Base-by-base conservation (phyloP, 2,113 vertebrate genomes). In the Dascyllus trimaculatus region DNA sequence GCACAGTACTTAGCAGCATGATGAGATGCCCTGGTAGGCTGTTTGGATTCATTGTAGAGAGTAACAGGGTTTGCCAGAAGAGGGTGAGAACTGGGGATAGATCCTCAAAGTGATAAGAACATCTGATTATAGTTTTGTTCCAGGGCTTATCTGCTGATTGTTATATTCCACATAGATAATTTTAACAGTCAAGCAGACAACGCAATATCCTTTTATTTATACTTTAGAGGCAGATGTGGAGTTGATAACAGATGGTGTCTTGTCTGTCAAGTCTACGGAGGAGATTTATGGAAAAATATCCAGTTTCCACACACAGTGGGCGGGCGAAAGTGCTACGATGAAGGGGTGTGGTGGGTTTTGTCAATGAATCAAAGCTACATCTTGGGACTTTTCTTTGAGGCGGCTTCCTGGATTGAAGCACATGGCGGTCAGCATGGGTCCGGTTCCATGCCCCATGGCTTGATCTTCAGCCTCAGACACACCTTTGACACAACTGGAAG, bases 1-100 rank as follows among this genome's bases (percentile, higher is more conserved):
- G 82, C 65, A 96, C 77, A 49, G 95, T 95, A 86, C 96, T 94
- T 78, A 99, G 92, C 75, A 97, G 90, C 83, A 97, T 85, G 88
- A 95, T 93, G 82, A 95, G 90, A 92, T 94, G 95, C 80, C 96
- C 88, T 85, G 93, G 93, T 81, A 95, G 93, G 89, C 90, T 94
- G 71, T 93, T n/a, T 0, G 96, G 94, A 92, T 94, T 94, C 82
- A 96, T 89, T 26, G 90, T 94, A 85, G 95, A 94, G 68, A 94
- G 89, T 92, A 94, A 71, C 40, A 69, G 57, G 80, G 74, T 35
- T 60, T 13, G 54, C 8, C 54, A 71, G 66, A 66, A 45, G 21
- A 80, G 35, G 65, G 67, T 59, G 52, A 69, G 48, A 88, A 85
- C 48, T 68, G 43, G 65, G 72, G 61, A 71, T 38, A 60, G 64